Evolutionary conservation across 2,797 vertebrate genomes (phyloP), one percentile per base, ranked within the genome.

Genomic region (Pelobates cultripes): DNA sequence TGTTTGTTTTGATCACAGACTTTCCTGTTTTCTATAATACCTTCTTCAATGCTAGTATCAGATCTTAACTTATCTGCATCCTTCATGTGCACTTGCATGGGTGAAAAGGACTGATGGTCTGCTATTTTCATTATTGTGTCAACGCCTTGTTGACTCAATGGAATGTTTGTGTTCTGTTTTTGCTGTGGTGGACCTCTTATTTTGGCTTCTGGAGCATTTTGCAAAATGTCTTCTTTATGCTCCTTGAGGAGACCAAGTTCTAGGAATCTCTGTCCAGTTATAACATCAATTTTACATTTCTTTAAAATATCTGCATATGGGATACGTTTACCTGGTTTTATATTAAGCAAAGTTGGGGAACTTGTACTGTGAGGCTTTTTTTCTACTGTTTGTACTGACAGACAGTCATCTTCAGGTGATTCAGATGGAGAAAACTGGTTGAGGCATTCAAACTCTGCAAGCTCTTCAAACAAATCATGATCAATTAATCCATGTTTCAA

Each of bases 261-360:
- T 79, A 99, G 90, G 75, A 97, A 99, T 80, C 96, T 94, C 85
- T 95, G 93, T 15, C 98, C 97, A 14, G 96, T 96, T 43, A 95
- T 93, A 13, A 97, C 85, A 81, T 99, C 98, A 68, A 99, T 96
- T 84, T 91, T 97, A 44, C 96, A 96, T 87, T 95, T 96, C 84
- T 93, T 96, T 15, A 98, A 75, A 63, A 99, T 86, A 64, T 97
- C 94, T 0, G 92, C 94, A 85, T 98, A 98, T n/a, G 98, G 94
- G 40, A 97, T 83, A n/a, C 97, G 45, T 17, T 42, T 5, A 28
- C 67, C 77, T 71, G 43, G 64, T 40, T n/a, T 60, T 43, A n/a
- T 41, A 44, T 13, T 10, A 3, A 42, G 40, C 0, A 45, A 12
- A 60, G 4, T 7, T 63, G 66, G 42, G 8, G 40, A 41, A 63